phyloP scores from a whole-genome alignment of 2,797 vertebrate genomes.

The Syndactyla subalaris region DNA sequence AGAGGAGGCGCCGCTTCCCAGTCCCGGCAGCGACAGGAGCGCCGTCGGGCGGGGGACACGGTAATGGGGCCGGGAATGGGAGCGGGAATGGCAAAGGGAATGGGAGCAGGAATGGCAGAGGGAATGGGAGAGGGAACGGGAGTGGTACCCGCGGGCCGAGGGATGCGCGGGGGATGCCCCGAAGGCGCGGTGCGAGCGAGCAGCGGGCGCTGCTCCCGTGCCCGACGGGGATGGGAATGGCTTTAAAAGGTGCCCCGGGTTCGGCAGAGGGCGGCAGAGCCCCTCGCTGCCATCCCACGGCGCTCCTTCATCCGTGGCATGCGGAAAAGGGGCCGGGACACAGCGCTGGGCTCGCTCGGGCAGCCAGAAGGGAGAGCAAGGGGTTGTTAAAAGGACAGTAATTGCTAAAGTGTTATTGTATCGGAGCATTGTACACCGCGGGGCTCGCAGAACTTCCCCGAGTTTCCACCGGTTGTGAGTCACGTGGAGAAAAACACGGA shows the following conservation, averaged over 20 bases:
- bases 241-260: fast-evolving
- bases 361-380: fast-evolving
- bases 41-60: not conserved
- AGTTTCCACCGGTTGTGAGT: fast-evolving
- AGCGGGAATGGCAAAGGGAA: not conserved
- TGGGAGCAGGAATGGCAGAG: not conserved
- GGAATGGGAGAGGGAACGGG: no score
- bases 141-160: not conserved
- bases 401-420: fast-evolving
- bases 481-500: not conserved
- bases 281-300: not conserved
- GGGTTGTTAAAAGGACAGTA: fast-evolving
- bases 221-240: fast-evolving
- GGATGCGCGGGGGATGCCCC: not conserved
- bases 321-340: fast-evolving
- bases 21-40: not conserved
- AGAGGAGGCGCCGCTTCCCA: not conserved
- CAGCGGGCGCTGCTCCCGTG: not conserved
- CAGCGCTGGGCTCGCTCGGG: fast-evolving
- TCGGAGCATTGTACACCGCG: no score
- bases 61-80: not conserved
- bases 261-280: not conserved
- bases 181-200: no score
- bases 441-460: not conserved
- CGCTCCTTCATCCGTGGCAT: fast-evolving